phyloP scores from a whole-genome alignment of 35 echinoderm and acorn worm genomes.

The Lytechinus pictus region DNA sequence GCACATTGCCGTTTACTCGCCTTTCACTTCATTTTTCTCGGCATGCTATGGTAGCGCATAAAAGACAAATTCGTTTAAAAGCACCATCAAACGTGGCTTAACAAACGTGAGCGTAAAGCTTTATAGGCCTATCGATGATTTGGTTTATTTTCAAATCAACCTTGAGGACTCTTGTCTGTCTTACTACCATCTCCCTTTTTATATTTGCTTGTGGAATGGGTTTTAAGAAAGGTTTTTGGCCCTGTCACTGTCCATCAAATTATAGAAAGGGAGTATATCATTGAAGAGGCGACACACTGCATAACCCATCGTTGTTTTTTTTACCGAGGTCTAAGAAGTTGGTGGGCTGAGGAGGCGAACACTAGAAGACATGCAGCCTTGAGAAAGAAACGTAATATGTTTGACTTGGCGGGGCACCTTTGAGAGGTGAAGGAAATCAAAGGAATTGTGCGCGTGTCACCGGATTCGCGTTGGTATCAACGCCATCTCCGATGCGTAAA shows the following conservation, averaged over 20 bases:
- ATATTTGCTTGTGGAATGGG: background rate
- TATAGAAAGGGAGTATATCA: background rate
- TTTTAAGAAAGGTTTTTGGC: background rate
- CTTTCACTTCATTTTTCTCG: background rate
- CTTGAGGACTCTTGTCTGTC: background rate
- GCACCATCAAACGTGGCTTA: background rate
- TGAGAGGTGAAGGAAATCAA: conserved; percentile 25
- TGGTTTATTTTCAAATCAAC: background rate
- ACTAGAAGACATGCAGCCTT: background rate
- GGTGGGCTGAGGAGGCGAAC: background rate
- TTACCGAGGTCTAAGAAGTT: background rate
- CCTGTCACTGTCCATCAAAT: background rate
- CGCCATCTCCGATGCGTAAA: background rate
- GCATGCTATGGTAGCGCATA: background rate
- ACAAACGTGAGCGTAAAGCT: background rate
- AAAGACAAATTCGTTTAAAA: background rate
- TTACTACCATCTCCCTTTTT: background rate
- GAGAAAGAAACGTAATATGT: conserved; percentile 34
- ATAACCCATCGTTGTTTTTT: background rate
- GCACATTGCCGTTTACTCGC: background rate
- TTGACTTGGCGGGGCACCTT: conserved; percentile 11
- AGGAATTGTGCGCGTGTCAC: background rate
- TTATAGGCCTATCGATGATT: background rate
- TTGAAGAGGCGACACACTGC: background rate
- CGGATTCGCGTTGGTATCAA: background rate